These are phyloP conservation scores for Drosophila quinaria DNA, from an alignment of 2,888 invertebrate genomes.

Conservation along the genomic window DNA sequence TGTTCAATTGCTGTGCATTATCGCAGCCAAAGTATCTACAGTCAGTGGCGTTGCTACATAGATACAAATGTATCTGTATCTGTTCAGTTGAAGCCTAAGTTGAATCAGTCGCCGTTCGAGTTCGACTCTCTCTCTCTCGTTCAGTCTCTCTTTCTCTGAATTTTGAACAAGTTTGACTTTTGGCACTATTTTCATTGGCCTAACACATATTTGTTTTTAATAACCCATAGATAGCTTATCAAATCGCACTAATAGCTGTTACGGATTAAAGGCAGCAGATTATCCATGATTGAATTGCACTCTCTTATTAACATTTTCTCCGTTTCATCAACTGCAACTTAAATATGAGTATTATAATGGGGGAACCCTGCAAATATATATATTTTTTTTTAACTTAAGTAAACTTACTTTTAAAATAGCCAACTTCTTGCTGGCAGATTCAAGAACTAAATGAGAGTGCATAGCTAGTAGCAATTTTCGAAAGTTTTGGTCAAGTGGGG, in stretches of 20 bases:
- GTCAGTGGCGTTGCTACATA: conserved; percentile 2
- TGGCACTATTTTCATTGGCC: conserved; percentile 15
- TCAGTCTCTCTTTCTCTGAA: background rate
- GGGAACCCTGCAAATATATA: too few species aligned
- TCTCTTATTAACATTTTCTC: background rate
- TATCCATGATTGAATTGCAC: conserved; percentile 2
- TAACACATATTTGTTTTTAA: conserved; percentile 29
- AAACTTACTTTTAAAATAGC: conserved; percentile 31
- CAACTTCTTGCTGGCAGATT: conserved; percentile 21
- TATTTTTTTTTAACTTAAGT: background rate
- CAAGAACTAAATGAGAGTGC: conserved; percentile 45
- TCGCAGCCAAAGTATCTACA: conserved; percentile 27
- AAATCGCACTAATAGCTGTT: conserved; percentile 36
- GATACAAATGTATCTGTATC: conserved; percentile 24
- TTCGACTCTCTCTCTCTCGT: conserved; percentile 7
- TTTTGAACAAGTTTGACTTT: conserved; percentile 5
- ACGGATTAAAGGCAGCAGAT: conserved; percentile 42
- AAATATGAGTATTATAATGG: too few species aligned
- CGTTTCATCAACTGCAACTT: background rate
- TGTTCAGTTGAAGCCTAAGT: conserved; percentile 4
- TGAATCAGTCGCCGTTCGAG: background rate
- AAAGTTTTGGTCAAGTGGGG: conserved; percentile 50
- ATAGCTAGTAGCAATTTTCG: conserved; percentile 7
- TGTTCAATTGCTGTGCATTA: conserved; percentile 48
- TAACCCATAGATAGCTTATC: conserved; percentile 66